phyloP scores from a whole-genome alignment of 2,888 invertebrate species.

The Taphrorychus bicolor region DNA sequence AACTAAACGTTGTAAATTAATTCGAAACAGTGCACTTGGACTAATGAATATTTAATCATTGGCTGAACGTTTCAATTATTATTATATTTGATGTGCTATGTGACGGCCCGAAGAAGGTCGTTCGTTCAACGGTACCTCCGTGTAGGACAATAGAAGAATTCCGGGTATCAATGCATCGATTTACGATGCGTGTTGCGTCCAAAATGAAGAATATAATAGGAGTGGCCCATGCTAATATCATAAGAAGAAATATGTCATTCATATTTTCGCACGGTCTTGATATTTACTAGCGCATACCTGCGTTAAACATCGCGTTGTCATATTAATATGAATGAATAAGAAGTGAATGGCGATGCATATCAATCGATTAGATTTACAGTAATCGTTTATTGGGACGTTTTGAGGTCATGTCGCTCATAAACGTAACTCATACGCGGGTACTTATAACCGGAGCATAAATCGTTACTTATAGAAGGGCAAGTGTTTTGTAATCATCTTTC shows the following conservation, averaged over 20 bases:
- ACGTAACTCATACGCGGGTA: conserved; percentile 19
- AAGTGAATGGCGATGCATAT: conserved; percentile 42
- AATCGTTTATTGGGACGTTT: conserved; percentile 22
- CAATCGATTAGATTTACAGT: conserved; percentile 37
- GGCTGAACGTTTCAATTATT: neutral
- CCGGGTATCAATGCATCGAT: conserved; percentile 43
- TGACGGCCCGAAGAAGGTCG: conserved; percentile 43
- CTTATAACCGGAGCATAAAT: neutral
- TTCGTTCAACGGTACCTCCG: conserved; percentile 43
- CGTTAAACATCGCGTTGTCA: conserved; percentile 47
- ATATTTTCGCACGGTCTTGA: conserved; percentile 53
- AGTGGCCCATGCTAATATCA: conserved; percentile 50
- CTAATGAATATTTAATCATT: neutral
- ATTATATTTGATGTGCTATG: conserved; percentile 24
- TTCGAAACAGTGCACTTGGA: neutral
- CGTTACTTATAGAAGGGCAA: neutral
- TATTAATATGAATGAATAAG: conserved; percentile 50
- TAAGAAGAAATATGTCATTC: conserved; percentile 53
- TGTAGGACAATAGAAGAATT: conserved; percentile 45
- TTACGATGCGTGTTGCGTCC: conserved; percentile 42
- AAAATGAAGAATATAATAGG: conserved; percentile 47
- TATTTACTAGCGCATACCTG: conserved; percentile 46
- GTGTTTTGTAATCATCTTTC: too few relatives aligned
- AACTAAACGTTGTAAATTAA: too few relatives aligned
- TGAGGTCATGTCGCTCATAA: conserved; percentile 18